phyloP scores from a whole-genome alignment of 2,888 invertebrate species.

The Himalopsyche tibetana region DNA sequence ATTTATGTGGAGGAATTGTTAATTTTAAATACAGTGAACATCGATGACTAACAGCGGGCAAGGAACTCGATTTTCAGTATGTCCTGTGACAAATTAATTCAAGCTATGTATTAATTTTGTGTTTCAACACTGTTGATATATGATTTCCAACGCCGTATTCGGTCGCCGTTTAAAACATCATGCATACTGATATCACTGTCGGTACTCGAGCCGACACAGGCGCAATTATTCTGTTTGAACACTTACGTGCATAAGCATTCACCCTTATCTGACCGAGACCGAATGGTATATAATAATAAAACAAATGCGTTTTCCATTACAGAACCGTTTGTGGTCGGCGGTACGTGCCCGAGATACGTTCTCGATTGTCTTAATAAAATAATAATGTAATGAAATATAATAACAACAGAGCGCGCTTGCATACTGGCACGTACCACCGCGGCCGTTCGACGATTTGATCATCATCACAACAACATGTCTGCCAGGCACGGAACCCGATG shows the following conservation, averaged over 20 bases:
- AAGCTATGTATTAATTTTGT: too few relatives aligned
- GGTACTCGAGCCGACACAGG: neutral
- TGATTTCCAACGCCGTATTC: neutral
- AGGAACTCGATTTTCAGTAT: too few relatives aligned
- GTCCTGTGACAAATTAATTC: too few relatives aligned
- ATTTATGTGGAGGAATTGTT: too few relatives aligned
- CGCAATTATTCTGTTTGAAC: neutral
- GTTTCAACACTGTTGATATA: too few relatives aligned
- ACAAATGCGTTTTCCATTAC: conserved; percentile 17
- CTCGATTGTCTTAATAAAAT: conserved; percentile 27
- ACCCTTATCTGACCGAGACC: neutral
- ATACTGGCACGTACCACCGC: neutral
- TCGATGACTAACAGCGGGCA: too few relatives aligned
- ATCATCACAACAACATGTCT: neutral
- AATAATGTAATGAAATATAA: conserved; percentile 22
- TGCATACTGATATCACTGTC: neutral
- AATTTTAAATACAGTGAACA: too few relatives aligned
- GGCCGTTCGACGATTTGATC: conserved; percentile 16
- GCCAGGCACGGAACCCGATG: neutral
- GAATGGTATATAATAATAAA: neutral
- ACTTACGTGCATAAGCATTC: conserved; percentile 3
- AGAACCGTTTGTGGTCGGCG: conserved; percentile 19
- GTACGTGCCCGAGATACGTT: neutral
- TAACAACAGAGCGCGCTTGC: neutral
- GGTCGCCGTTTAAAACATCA: neutral